Evolutionary conservation across 2,113 vertebrate species (phyloP).

Genomic region (Salvelinus namaycush): DNA sequence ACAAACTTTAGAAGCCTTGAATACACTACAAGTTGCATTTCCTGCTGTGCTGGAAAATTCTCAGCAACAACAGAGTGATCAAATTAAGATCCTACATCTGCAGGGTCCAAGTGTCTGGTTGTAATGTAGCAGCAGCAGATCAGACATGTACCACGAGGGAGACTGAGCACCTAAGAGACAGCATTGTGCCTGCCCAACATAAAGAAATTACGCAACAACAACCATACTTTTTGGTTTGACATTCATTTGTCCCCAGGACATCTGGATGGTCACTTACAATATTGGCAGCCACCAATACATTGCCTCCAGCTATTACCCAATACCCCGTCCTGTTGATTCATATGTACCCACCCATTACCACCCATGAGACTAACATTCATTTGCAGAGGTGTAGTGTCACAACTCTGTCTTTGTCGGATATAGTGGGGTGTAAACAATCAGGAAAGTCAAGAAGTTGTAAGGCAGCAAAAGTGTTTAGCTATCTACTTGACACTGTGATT

Average conservation of each 20-base stretch:
- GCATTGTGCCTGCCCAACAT: conserved; percentile 35
- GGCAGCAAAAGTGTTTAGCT: conserved; percentile 54
- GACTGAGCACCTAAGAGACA: conserved; percentile 37
- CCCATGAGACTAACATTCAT: conserved; percentile 63
- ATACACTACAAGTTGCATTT: no score
- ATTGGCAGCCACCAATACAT: conserved; percentile 44
- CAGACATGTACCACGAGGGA: conserved; percentile 55
- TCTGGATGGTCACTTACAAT: conserved; percentile 68
- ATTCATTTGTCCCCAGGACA: conserved; percentile 72
- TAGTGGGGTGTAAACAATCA: conserved; percentile 62
- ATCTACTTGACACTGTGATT: conserved; percentile 37
- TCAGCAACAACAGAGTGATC: no score
- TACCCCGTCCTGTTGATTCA: conserved; percentile 38
- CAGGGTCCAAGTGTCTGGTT: background rate
- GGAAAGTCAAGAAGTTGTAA: conserved; percentile 56
- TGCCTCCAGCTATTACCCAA: conserved; percentile 50
- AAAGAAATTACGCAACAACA: conserved; percentile 27
- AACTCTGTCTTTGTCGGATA: conserved; percentile 53
- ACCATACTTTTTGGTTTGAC: conserved; percentile 58
- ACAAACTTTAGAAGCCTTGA: no score
- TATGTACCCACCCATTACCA: conserved; percentile 15
- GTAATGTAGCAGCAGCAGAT: conserved; percentile 15
- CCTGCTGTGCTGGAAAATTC: no score
- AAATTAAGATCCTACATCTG: no score
- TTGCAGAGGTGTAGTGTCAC: conserved; percentile 51